Conservation (phyloP, 2,797 vertebrate genomes). For the Anolis apletophallus region DNA sequence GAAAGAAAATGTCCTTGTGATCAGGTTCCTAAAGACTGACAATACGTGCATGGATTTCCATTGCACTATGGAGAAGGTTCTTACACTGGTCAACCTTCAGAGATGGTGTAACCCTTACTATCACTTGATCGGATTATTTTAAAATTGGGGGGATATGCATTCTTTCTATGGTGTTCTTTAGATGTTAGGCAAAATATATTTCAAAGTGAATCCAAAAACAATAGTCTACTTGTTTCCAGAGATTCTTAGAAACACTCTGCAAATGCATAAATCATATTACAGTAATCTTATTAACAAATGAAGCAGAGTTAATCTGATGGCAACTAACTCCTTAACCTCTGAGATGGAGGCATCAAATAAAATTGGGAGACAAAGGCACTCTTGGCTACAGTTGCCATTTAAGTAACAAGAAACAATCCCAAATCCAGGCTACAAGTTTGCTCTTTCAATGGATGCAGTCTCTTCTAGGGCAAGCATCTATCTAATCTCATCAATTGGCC, state of each 20-base stretch:
- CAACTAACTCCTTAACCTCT: background rate
- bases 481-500: background rate
- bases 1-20: background rate
- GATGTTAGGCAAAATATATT: background rate
- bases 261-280: background rate
- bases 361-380: background rate
- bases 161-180: background rate
- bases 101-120: background rate
- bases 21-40: background rate
- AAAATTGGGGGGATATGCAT: background rate
- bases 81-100: background rate
- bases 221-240: background rate
- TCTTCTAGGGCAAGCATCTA: background rate
- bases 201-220: background rate
- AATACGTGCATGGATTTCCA: background rate
- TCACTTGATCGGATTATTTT: background rate
- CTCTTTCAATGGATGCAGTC: background rate
- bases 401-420: background rate
- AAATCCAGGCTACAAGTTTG: background rate
- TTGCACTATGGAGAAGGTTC: background rate
- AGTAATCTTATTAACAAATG: background rate
- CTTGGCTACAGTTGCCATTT: background rate
- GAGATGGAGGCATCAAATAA: background rate
- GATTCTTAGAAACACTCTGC: background rate
- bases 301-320: background rate